Evolutionary conservation across 2,888 invertebrate species (phyloP).

Genomic region (Galerucella nymphaeae): DNA sequence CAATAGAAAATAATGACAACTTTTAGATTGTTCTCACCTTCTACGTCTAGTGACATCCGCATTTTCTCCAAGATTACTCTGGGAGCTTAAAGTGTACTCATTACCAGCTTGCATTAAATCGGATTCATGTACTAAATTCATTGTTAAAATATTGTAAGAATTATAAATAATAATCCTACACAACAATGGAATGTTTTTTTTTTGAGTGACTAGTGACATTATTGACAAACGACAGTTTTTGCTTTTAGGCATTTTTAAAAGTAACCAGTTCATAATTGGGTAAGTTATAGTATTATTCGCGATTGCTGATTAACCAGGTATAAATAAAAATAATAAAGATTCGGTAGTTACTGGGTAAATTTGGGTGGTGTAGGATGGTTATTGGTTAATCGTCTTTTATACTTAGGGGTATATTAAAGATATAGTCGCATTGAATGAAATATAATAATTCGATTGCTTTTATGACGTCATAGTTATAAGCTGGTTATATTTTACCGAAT

Average conservation of each 20-base stretch:
- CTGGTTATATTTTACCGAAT: no score
- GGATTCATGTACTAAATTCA: constrained; percentile 53
- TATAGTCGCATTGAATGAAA: no score
- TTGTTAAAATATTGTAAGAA: constrained; percentile 34
- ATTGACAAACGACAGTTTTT: not conserved
- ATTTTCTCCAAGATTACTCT: constrained; percentile 55
- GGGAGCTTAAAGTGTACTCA: constrained; percentile 50
- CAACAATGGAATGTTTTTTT: constrained; percentile 14
- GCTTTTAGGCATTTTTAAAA: not conserved
- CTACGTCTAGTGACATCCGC: constrained; percentile 60
- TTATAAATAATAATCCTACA: constrained; percentile 10
- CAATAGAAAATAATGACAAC: constrained; percentile 16
- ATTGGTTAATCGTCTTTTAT: no score
- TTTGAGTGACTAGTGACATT: not conserved
- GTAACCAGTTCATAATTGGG: not conserved
- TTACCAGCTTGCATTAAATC: constrained; percentile 52
- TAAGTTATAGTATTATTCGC: not conserved
- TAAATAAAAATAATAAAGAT: no score
- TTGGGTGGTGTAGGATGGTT: no score
- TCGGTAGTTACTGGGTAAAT: no score
- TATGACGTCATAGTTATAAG: no score
- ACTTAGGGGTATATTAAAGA: no score
- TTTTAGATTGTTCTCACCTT: constrained; percentile 51
- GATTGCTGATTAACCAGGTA: no score
- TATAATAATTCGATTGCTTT: no score